Evolutionary conservation across 2,113 vertebrate genomes (phyloP), one percentile per base, ranked within the genome.

Genomic region (Hippocampus comes): DNA sequence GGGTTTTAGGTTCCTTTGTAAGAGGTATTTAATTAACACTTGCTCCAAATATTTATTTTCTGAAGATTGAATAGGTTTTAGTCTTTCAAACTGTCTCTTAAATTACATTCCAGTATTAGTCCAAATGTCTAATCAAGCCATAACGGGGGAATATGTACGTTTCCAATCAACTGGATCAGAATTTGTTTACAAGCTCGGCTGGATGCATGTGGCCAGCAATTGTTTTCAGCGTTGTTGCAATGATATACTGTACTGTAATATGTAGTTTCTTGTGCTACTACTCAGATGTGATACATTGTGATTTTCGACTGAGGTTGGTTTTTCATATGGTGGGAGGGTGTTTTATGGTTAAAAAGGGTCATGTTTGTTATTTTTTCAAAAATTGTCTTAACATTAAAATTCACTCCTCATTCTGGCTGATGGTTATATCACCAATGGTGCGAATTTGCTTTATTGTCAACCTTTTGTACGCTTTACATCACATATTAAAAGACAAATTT

Each of bases 51-150:
- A n/a, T 23, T 56, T 23, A 23, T 42, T 63, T 42, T 41, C 34
- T 63, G 9, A 42, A 41, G 18, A n/a, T 63, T 20, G 41, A n/a
- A 41, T 61, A 61, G 27, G 7, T 64, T 64, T 63, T 61, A 20
- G 27, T 61, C 9, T 61, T 61, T 61, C 25, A 3, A 59, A 27
- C 56, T 34, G 17, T 61, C 27, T 61, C 27, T 61, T 18, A 34
- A 75, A 25, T n/a, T 65, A 78, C 51, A 70, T 65, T 43, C 71
- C 76, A 89, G 86, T 91, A 85, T 90, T 87, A 82, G 73, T 72
- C 56, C 55, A 20, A 67, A 61, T 27, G 56, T 78, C 59, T 46
- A 71, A 66, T 78, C 59, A 71, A 74, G 71, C 82, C 74, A 73
- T 78, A 63, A 75, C 48, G 72, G 63, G 11, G 72, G 61, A 23